Evolutionary conservation across 2,888 invertebrate genomes (phyloP).

Genomic region (Napeogenes sylphis): DNA sequence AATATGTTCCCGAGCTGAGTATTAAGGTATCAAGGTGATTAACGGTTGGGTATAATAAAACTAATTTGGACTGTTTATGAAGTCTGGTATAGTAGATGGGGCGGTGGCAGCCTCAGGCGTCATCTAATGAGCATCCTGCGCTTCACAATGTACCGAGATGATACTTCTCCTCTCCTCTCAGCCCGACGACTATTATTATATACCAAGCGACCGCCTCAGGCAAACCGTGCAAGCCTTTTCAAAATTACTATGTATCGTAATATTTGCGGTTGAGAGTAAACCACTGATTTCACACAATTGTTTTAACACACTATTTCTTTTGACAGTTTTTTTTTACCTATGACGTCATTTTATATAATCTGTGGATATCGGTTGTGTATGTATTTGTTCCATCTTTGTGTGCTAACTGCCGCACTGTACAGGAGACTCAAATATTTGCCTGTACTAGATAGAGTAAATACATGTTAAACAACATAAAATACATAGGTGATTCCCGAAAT

Average conservation of each 20-base stretch:
- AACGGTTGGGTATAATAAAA: constrained; percentile 37
- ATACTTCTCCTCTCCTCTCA: constrained; percentile 64
- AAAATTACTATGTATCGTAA: constrained; percentile 60
- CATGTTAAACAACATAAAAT: no score
- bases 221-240: constrained; percentile 62
- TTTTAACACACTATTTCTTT: constrained; percentile 9
- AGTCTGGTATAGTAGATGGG: constrained; percentile 36
- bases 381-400: no score
- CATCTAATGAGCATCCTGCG: constrained; percentile 76
- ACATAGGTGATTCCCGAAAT: no score
- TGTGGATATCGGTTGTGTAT: no score
- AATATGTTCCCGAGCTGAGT: constrained; percentile 13
- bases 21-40: constrained; percentile 34
- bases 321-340: constrained; percentile 1
- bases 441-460: no score
- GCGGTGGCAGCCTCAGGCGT: constrained; percentile 56
- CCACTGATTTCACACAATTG: constrained; percentile 50
- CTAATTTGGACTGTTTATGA: constrained; percentile 36
- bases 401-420: no score
- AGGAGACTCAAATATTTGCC: no score
- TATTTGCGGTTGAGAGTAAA: constrained; percentile 47
- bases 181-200: constrained; percentile 72
- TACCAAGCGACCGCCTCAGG: constrained; percentile 57
- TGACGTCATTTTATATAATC: no score
- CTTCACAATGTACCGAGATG: constrained; percentile 73